These are phyloP conservation scores for Lampropteryx suffumata DNA, from an alignment of 2,888 invertebrate species.

Conservation along the genomic window DNA sequence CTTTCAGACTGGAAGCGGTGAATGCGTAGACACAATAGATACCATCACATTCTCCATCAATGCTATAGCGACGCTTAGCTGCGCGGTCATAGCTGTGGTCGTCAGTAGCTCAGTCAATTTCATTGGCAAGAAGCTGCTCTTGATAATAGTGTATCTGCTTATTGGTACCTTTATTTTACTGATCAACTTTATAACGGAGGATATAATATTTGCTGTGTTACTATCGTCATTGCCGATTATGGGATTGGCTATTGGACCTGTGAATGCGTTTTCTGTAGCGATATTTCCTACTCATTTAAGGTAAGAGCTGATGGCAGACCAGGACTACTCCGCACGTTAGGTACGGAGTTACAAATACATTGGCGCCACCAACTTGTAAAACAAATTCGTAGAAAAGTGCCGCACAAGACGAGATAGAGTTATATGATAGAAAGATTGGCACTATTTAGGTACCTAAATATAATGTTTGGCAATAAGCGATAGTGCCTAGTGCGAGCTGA, in stretches of 20 bases:
- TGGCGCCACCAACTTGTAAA: too few relatives aligned
- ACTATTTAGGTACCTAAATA: too few relatives aligned
- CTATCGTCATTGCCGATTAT: conserved; percentile 62
- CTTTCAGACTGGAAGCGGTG: conserved; percentile 53
- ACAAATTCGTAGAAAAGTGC: too few relatives aligned
- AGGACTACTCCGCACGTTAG: too few relatives aligned
- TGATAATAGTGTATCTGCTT: conserved; percentile 53
- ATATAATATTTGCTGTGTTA: conserved; percentile 62
- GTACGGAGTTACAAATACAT: too few relatives aligned
- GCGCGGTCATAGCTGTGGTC: conserved; percentile 56
- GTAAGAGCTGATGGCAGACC: too few relatives aligned
- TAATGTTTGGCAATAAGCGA: too few relatives aligned
- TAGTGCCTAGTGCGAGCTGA: too few relatives aligned
- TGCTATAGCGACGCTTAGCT: conserved; percentile 56
- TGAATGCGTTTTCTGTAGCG: conserved; percentile 72
- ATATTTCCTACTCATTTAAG: conserved; percentile 75
- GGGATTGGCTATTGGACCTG: conserved; percentile 66
- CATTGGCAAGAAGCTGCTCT: conserved; percentile 66
- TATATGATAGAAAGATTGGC: too few relatives aligned
- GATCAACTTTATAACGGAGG: conserved; percentile 65
- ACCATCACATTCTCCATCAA: conserved; percentile 61
- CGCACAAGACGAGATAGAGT: too few relatives aligned
- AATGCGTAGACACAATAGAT: conserved; percentile 65
- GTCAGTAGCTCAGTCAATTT: conserved; percentile 62
- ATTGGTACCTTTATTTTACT: conserved; percentile 60